Evolutionary conservation across 2,797 vertebrate genomes (phyloP).

Genomic region (Furcifer pardalis): DNA sequence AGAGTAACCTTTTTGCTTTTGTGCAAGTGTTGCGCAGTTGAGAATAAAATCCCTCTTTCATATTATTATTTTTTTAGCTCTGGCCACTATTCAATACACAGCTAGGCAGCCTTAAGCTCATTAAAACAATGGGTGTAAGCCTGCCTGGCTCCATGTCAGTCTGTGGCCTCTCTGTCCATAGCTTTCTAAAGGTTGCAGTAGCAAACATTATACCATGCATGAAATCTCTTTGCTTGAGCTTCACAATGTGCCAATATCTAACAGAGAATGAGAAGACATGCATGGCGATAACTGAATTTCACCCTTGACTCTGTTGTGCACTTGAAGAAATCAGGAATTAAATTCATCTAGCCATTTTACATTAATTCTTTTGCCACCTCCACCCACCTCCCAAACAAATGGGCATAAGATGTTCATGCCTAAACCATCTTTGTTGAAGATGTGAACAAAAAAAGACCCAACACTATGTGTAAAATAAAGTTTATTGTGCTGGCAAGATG

Average conservation of each 20-base stretch:
- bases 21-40: neutral
- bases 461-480: neutral
- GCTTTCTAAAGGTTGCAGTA: neutral
- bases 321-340: conserved; percentile 2
- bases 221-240: neutral
- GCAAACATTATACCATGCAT: neutral
- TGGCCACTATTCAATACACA: neutral
- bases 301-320: conserved; percentile 1
- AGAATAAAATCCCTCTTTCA: neutral
- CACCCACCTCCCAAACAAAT: no score
- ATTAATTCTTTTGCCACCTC: neutral
- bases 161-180: neutral
- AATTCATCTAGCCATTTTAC: neutral
- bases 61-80: neutral
- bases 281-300: neutral
- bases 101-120: neutral
- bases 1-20: neutral
- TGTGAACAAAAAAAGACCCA: neutral
- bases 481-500: neutral
- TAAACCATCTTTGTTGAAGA: neutral
- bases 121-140: neutral
- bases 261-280: neutral
- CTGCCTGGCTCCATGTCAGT: neutral
- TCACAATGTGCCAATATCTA: neutral
- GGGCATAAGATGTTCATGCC: no score